Evolutionary conservation across 23 tunicate species (phyloP).

Genomic region (Diplosoma virens): DNA sequence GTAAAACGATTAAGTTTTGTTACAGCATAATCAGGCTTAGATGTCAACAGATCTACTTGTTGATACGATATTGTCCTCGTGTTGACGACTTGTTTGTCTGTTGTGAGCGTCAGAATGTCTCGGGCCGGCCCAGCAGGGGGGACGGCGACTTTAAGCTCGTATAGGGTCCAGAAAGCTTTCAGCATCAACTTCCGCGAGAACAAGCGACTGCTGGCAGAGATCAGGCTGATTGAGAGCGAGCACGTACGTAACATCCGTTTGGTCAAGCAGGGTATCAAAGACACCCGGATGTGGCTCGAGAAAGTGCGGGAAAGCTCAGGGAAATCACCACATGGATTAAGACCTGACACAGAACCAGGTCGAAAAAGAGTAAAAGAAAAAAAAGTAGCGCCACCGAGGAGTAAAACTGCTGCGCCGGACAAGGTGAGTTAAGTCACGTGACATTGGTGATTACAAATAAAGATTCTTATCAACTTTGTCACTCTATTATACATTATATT

Average conservation of each 20-base stretch:
- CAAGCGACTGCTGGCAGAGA: slow-evolving; percentile 59
- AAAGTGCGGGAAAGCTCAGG: slow-evolving; percentile 61
- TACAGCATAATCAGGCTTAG: no score
- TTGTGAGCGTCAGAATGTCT: slow-evolving; percentile 21
- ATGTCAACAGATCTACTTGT: no score
- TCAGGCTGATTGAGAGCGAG: slow-evolving; percentile 69
- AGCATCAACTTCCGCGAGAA: slow-evolving; percentile 84
- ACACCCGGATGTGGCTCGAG: slow-evolving; percentile 71
- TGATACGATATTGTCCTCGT: no score
- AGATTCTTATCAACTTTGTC: no score
- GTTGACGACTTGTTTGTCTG: no score
- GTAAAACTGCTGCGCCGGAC: slow-evolving; percentile 27
- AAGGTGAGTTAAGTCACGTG: background rate
- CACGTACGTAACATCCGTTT: slow-evolving; percentile 70
- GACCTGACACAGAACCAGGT: slow-evolving; percentile 28
- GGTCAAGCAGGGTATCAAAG: slow-evolving; percentile 80
- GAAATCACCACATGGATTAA: slow-evolving; percentile 56
- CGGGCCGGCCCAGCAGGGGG: slow-evolving; percentile 67
- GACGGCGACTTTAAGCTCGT: slow-evolving; percentile 73
- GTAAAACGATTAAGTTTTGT: no score
- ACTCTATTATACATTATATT: no score
- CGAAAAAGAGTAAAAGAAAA: background rate
- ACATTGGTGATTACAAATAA: no score
- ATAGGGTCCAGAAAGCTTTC: slow-evolving; percentile 81
- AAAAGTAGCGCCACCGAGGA: background rate